A percentile compares a stretch with the other conserved stretches of the same genome.
Conservation (phyloP, 2,888 invertebrate species). For the Maniola hyperantus region DNA sequence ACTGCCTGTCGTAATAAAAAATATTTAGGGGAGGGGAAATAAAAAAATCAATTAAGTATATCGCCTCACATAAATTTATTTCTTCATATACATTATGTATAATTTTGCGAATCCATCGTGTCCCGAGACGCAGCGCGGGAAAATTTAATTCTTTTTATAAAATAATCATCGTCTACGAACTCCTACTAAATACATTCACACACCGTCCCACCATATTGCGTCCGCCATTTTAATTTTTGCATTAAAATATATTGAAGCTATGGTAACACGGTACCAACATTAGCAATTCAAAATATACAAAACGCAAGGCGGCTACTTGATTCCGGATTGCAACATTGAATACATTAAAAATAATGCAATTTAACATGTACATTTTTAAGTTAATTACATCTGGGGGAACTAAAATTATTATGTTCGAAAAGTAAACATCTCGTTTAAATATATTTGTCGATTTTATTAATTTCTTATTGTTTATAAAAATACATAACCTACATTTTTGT, state of each 20-base stretch:
- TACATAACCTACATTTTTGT: constrained; percentile 11
- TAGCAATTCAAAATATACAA: constrained; percentile 45
- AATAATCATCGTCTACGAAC: constrained; percentile 74
- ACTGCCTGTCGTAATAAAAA: too few species aligned
- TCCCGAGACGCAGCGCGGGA: constrained; percentile 78
- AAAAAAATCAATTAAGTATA: constrained; percentile 35
- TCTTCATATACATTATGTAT: constrained; percentile 82
- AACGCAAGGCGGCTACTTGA: constrained; percentile 40
- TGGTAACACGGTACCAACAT: constrained; percentile 46
- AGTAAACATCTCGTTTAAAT: constrained; percentile 16
- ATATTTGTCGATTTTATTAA: constrained; percentile 9
- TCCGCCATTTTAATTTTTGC: constrained; percentile 63
- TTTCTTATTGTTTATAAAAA: constrained; percentile 26
- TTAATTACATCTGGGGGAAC: constrained; percentile 27
- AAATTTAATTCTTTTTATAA: constrained; percentile 59
- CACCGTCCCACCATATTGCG: constrained; percentile 62
- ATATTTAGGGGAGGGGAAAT: neutral
- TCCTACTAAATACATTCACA: constrained; percentile 71
- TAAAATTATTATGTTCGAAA: constrained; percentile 33
- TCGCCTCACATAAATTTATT: constrained; percentile 83
- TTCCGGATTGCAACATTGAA: constrained; percentile 36
- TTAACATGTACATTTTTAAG: constrained; percentile 20
- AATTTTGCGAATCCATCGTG: constrained; percentile 81
- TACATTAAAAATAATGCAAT: constrained; percentile 29
- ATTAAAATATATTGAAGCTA: constrained; percentile 70